Conservation (phyloP, 2,888 invertebrate species). For the Nebria brevicollis region DNA sequence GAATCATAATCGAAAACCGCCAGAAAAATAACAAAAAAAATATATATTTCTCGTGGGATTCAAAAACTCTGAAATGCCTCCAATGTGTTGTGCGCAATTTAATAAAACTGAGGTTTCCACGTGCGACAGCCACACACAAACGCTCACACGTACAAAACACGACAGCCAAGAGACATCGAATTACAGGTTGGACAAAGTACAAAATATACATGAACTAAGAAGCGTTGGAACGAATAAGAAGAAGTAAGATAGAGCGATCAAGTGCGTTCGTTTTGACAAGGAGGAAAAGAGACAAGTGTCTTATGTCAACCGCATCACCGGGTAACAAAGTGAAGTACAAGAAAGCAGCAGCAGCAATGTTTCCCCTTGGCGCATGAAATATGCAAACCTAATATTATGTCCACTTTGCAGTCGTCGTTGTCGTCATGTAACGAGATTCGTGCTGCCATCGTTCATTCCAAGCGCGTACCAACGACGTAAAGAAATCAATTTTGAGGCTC, state of each 20-base stretch:
- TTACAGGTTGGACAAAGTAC: conserved; percentile 6
- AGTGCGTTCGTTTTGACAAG: conserved; percentile 19
- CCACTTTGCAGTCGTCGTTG: conserved; percentile 24
- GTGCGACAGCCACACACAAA: conserved; percentile 21
- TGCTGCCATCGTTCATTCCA: conserved; percentile 35
- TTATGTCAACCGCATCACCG: conserved; percentile 24
- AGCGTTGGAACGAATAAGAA: neutral
- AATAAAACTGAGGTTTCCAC: conserved; percentile 45
- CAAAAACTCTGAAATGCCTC: neutral
- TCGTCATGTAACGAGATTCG: conserved; percentile 31
- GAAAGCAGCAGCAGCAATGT: neutral
- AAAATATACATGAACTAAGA: neutral
- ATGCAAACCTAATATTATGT: conserved; percentile 47
- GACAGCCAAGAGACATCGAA: neutral
- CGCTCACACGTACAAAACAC: neutral
- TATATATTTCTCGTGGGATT: neutral
- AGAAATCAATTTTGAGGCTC: conserved; percentile 33
- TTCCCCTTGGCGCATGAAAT: conserved; percentile 32
- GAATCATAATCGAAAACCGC: neutral
- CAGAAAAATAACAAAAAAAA: neutral
- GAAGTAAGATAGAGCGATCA: conserved; percentile 33
- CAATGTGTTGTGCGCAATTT: conserved; percentile 21
- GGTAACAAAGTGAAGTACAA: conserved; percentile 30
- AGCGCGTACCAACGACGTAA: conserved; percentile 23
- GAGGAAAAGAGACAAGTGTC: conserved; percentile 22